Percentiles rank a stretch among this genome's conserved stretches.
These are phyloP conservation scores for Eumaeus atala DNA, from an alignment of 1,140 invertebrate genomes.

Conservation along the genomic window DNA sequence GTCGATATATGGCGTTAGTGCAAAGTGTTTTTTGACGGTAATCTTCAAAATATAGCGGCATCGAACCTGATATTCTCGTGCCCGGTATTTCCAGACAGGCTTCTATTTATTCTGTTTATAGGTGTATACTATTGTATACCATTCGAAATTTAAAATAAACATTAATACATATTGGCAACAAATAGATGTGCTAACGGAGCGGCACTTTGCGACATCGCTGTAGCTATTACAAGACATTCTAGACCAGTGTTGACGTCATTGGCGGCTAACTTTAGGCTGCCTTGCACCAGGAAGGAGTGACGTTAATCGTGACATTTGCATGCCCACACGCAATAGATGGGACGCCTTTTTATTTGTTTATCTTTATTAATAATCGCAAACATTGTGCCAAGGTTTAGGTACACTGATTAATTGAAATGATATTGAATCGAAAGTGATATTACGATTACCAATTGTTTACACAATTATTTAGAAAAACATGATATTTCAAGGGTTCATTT, in stretches of 20 bases:
- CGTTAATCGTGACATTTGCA: conserved; percentile 1
- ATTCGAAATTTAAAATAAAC: not conserved
- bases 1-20: too few relatives aligned
- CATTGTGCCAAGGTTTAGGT: not conserved
- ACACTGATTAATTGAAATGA: too few relatives aligned
- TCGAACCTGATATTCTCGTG: too few relatives aligned
- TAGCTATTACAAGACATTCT: conserved; percentile 11
- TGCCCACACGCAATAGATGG: conserved; percentile 1
- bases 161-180: conserved; percentile 4
- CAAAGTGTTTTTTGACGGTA: too few relatives aligned
- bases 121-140: not conserved
- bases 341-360: conserved; percentile 6
- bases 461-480: too few relatives aligned
- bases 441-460: too few relatives aligned
- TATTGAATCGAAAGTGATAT: too few relatives aligned
- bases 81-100: too few relatives aligned
- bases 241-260: conserved; percentile 4
- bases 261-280: conserved; percentile 8
- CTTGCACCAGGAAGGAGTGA: conserved; percentile 7
- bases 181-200: conserved; percentile 5
- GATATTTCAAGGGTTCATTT: too few relatives aligned
- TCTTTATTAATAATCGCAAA: not conserved
- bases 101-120: too few relatives aligned
- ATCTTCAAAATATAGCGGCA: too few relatives aligned
- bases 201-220: conserved; percentile 6